Conservation (phyloP, 2,797 vertebrate species). For the Sebastes minor region DNA sequence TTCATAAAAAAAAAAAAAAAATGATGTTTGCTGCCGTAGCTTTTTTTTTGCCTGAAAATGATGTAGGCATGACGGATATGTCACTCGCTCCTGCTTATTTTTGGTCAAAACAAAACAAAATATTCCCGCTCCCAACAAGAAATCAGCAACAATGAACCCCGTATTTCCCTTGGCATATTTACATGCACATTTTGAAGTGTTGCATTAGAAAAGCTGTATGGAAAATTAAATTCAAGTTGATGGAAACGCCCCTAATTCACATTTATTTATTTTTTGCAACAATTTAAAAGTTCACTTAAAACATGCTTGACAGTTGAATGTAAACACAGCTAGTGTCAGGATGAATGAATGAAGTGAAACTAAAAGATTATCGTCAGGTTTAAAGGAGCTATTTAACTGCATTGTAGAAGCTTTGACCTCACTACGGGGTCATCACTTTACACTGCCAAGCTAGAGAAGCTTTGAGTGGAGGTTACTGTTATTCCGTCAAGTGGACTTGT, state of each 20-base stretch:
- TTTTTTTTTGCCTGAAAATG: not conserved
- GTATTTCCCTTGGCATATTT: no score
- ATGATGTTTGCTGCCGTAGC: not conserved
- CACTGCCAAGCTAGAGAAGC: not conserved
- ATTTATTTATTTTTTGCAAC: no score
- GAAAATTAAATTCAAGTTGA: no score
- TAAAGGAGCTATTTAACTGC: not conserved
- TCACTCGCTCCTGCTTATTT: no score
- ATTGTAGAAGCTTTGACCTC: not conserved
- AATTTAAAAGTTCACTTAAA: no score
- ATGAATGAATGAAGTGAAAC: not conserved
- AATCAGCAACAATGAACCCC: not conserved
- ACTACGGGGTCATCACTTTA: not conserved
- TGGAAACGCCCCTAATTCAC: no score
- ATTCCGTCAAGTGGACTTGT: not conserved
- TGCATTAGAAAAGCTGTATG: no score
- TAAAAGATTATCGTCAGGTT: not conserved
- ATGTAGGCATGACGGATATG: not conserved
- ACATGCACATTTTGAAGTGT: no score
- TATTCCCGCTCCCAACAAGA: not conserved
- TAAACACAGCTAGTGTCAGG: no score
- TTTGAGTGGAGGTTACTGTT: not conserved
- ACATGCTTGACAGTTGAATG: no score
- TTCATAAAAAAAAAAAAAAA: no score
- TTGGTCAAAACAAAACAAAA: not conserved